A percentile compares a stretch with the other conserved stretches of the same genome.
Conservation (phyloP, 2,888 invertebrate species). For the Drosophila barbarae region DNA sequence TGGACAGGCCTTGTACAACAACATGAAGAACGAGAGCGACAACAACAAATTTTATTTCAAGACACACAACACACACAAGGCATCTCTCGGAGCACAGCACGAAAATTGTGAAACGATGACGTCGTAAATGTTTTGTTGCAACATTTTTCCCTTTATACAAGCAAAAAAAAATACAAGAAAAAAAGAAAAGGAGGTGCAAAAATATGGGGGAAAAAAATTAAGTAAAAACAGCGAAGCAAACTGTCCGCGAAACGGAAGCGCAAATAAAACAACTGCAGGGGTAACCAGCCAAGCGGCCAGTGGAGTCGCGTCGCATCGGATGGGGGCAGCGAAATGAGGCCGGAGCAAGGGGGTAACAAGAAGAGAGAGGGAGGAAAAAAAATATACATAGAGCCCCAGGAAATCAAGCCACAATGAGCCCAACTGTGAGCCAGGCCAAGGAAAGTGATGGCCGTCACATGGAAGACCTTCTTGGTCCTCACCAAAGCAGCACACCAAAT, state of each 20-base stretch:
- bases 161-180: conserved; percentile 44
- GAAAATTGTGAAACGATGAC: conserved; percentile 72
- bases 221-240: conserved; percentile 67
- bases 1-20: conserved; percentile 29
- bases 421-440: conserved; percentile 5
- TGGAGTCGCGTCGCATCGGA: conserved; percentile 19
- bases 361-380: background rate
- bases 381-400: background rate
- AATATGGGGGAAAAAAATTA: conserved; percentile 20
- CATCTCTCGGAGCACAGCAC: conserved; percentile 46
- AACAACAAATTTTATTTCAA: conserved; percentile 43
- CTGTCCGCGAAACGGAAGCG: conserved; percentile 72
- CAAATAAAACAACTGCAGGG: conserved; percentile 67
- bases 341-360: conserved; percentile 9
- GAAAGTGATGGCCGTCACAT: conserved; percentile 10
- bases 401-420: conserved; percentile 22
- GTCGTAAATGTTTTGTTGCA: conserved; percentile 74
- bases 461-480: conserved; percentile 2
- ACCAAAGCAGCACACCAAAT: background rate
- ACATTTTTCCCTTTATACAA: conserved; percentile 43
- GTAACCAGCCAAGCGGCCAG: conserved; percentile 41
- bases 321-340: background rate
- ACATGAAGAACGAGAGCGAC: conserved; percentile 34
- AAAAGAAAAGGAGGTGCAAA: conserved; percentile 19
- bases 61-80: conserved; percentile 24